These are phyloP conservation scores for Rhadina sibilatrix DNA, from an alignment of 2,113 vertebrate species.

Conservation along the genomic window DNA sequence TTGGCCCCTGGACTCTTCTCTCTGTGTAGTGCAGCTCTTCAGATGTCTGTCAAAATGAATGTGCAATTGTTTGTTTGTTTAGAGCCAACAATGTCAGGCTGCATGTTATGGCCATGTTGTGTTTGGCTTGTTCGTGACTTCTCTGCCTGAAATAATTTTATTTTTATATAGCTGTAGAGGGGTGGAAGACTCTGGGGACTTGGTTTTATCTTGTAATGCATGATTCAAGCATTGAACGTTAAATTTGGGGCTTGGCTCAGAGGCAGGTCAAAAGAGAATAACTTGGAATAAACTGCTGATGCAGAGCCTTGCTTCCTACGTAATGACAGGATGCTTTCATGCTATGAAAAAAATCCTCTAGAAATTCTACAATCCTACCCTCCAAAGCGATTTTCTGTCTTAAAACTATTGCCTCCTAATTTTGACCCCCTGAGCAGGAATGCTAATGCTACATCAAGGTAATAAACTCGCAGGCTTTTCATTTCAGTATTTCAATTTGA, in stretches of 20 bases:
- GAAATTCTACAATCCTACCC: background rate
- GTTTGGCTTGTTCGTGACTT: conserved; percentile 38
- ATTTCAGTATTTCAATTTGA: background rate
- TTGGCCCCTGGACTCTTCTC: conserved; percentile 14
- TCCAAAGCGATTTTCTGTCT: conserved; percentile 23
- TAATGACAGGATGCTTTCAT: background rate
- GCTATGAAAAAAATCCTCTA: background rate
- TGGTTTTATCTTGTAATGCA: conserved; percentile 2
- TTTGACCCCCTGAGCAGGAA: background rate
- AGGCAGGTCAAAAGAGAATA: conserved; percentile 21
- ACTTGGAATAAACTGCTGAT: background rate
- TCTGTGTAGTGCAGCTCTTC: background rate
- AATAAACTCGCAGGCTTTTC: background rate
- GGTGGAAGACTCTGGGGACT: background rate
- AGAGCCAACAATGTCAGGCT: background rate
- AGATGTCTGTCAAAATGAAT: conserved; percentile 13
- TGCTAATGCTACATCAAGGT: background rate
- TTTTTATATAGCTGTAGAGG: conserved; percentile 2
- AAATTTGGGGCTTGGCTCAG: background rate
- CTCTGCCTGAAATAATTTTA: conserved; percentile 15
- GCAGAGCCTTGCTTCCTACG: background rate
- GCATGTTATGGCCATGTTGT: background rate
- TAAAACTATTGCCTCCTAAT: background rate
- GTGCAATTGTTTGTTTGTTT: conserved; percentile 40
- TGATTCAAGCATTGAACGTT: background rate